A percentile compares a stretch with the other conserved stretches of the same genome.
These are phyloP conservation scores for Anthrax anthrax DNA, from an alignment of 2,888 invertebrate genomes.

Conservation along the genomic window DNA sequence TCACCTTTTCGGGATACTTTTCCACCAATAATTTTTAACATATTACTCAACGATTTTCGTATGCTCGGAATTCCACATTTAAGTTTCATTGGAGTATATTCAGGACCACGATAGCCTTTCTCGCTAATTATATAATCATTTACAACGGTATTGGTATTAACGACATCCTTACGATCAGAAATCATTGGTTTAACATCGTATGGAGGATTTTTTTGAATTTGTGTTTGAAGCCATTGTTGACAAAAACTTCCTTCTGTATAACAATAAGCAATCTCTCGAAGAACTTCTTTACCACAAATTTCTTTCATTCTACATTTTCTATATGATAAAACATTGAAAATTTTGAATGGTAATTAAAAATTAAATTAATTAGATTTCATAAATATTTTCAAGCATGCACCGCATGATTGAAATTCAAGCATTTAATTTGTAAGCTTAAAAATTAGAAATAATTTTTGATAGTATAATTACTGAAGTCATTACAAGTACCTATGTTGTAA, in stretches of 20 bases:
- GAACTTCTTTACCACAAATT: conserved; percentile 60
- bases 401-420: too few species aligned
- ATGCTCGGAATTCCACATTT: conserved; percentile 29
- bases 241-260: conserved; percentile 70
- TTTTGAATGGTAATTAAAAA: too few species aligned
- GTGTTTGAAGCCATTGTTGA: conserved; percentile 48
- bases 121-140: conserved; percentile 28
- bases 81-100: conserved; percentile 33
- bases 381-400: too few species aligned
- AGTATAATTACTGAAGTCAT: too few species aligned
- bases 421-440: too few species aligned
- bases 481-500: too few species aligned
- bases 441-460: too few species aligned
- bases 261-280: conserved; percentile 75
- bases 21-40: conserved; percentile 79
- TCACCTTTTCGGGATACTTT: conserved; percentile 60
- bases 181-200: conserved; percentile 24
- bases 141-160: conserved; percentile 21
- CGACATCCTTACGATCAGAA: conserved; percentile 21
- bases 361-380: too few species aligned
- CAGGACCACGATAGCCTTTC: conserved; percentile 30
- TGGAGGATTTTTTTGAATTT: conserved; percentile 25
- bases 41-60: conserved; percentile 35
- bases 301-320: conserved; percentile 60
- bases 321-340: too few species aligned